Evolutionary conservation across 2,113 vertebrate species (phyloP), one percentile per base, ranked within the genome.

Genomic region (Ammospiza caudacuta): DNA sequence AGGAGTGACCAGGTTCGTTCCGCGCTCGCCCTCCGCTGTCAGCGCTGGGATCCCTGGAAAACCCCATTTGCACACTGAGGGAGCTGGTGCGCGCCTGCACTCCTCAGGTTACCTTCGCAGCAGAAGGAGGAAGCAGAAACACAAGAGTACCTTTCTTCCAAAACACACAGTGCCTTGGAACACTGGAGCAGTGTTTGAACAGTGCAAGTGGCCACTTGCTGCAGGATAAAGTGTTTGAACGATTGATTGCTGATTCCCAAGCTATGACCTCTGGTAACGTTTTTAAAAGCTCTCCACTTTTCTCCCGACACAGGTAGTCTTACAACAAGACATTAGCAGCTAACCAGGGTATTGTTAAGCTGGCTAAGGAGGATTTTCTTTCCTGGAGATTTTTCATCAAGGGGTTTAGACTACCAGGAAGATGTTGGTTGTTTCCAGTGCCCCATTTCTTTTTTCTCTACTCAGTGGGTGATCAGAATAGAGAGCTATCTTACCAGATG

Each of bases 1-100:
- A 0, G 66, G 8, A 33, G 12, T 8, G 54, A 18, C 16, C 31
- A 3, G n/a, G 2, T 3, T 7, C 4, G 4, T 3, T 28, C 3
- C 5, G 6, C 15, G 13, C 61, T 12, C 3, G 1, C 4, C 15
- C 37, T 11, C 35, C 39, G 4, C 64, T 10, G 25, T 7, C 47
- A 9, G 76, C 5, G 52, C 51, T 54, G 68, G 23, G 58, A 11
- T 15, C 83, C 29, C 81, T 9, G 20, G 9, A 16, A 18, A 64
- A 17, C 25, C 66, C 10, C 4, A 35, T 33, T 33, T 5, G 29
- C 35, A 43, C 17, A 27, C 15, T 1, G 25, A 44, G 54, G 39
- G 39, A 58, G 28, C 62, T 8, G 14, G 35, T 2, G 12, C 24
- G 68, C 52, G 20, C 2, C 19, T 28, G 87, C 41, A 2, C 28